Base-by-base conservation (phyloP, 2,888 invertebrate genomes). In the Bombylius discolor region DNA sequence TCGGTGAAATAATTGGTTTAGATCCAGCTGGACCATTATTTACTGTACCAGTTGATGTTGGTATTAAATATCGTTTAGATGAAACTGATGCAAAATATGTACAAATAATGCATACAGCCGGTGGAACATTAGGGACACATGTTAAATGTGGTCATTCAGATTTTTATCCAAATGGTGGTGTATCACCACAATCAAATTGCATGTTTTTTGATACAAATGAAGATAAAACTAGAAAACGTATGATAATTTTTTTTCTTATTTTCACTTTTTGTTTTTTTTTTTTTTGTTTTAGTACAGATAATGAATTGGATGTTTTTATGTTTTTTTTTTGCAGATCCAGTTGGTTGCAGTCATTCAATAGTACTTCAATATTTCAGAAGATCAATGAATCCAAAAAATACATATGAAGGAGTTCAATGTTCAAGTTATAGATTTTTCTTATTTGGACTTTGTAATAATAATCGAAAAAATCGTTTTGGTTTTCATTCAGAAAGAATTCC, bases 1-100 rank as follows among this genome's bases (percentile, higher is more conserved):
- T 72, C 49, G 71, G 71, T 57, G 69, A 72, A 61, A 73, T 73
- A 55, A 73, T 73, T 57, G 73, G 72, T 8, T 62, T 73, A 51
- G 73, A 73, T 67, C 74, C 73, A 48, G 73, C 74, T 4, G 72
- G 71, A 9, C 74, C 74, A 11, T 61, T 73, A 8, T 73, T 74
- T 57, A 69, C 70, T 0, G 52, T 71, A 58, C 73, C 72, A 3
- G 64, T 68, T 2, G 68, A 65, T 14, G 70, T 73, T 11, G 64
- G 70, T 14, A 49, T 66, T 31, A 61, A 66, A 51, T 70, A 69
- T 56, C 67, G 71, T 3, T 54, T 72, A 34, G 74, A 73, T 55
- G 56, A 62, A 45, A 66, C 63, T 1, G 73, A 73, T 62, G 73
- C 68, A 33, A 63, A 64, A 59, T 72, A 66, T 59, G 73, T 73